Percentiles rank a stretch among this genome's conserved stretches.
These are phyloP conservation scores for Limnothrissa miodon DNA, from an alignment of 2,113 vertebrate genomes.

Conservation along the genomic window DNA sequence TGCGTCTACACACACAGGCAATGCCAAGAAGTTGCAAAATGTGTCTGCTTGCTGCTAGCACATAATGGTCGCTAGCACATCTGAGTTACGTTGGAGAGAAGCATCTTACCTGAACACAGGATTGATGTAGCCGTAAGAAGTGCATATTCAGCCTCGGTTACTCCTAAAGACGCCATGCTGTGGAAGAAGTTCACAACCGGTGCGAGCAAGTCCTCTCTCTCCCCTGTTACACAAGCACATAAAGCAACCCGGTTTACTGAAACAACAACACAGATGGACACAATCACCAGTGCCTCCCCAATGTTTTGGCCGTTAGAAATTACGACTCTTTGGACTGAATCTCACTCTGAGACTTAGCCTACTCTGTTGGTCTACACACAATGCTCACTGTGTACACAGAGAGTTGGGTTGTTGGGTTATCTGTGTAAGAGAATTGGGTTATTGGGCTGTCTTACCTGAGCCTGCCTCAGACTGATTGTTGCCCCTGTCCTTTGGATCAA, in stretches of 20 bases:
- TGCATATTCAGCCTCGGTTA: slow-evolving; percentile 85
- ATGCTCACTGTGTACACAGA: too few relatives aligned
- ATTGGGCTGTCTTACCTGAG: background rate
- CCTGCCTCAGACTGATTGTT: slow-evolving; percentile 45
- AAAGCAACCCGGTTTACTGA: background rate
- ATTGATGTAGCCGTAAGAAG: slow-evolving; percentile 86
- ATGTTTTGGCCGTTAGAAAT: background rate
- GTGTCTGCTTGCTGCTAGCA: background rate
- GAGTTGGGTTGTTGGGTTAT: too few relatives aligned
- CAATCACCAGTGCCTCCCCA: background rate
- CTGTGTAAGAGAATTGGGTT: background rate
- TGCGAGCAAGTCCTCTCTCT: slow-evolving; percentile 80
- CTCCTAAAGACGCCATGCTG: slow-evolving; percentile 83
- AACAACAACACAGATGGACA: background rate
- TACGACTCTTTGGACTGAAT: too few relatives aligned
- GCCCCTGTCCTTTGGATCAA: slow-evolving; percentile 57
- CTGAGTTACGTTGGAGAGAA: background rate
- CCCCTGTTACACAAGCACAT: slow-evolving; percentile 64
- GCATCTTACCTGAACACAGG: slow-evolving; percentile 85
- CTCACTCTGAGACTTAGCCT: too few relatives aligned
- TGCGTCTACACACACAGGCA: background rate
- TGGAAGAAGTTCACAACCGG: slow-evolving; percentile 88
- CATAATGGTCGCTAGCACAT: background rate
- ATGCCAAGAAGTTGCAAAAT: background rate
- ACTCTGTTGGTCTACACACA: background rate